These are phyloP conservation scores for Drosophila teissieri DNA, from an alignment of 1,140 invertebrate species.

Conservation along the genomic window DNA sequence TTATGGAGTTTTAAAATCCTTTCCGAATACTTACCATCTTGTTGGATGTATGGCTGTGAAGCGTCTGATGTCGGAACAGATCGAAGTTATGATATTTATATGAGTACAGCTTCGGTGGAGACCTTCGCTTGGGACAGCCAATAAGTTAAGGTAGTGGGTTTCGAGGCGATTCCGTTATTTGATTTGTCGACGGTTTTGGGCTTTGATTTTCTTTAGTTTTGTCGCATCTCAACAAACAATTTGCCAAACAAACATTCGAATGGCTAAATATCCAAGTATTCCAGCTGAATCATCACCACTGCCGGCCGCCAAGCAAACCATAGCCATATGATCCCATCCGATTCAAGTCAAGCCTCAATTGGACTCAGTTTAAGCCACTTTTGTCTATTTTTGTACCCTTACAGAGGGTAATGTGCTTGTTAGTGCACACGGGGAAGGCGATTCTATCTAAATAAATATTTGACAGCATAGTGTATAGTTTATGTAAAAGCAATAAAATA, in stretches of 20 bases:
- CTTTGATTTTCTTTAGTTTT: constrained; percentile 5
- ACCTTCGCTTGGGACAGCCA: constrained; percentile 52
- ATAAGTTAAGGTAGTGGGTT: constrained; percentile 60
- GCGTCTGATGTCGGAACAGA: constrained; percentile 52
- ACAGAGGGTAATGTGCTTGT: constrained; percentile 6
- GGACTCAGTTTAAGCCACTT: constrained; percentile 70
- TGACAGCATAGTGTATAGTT: constrained; percentile 3
- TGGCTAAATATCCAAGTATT: constrained; percentile 15
- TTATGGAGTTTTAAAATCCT: not conserved
- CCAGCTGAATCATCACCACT: constrained; percentile 64
- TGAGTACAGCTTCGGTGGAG: constrained; percentile 21
- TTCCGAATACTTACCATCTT: constrained; percentile 61
- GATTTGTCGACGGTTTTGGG: constrained; percentile 45
- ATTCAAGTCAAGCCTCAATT: constrained; percentile 54
- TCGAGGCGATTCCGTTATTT: constrained; percentile 69
- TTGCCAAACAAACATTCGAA: constrained; percentile 46
- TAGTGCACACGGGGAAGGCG: constrained; percentile 10
- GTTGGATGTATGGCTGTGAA: constrained; percentile 39
- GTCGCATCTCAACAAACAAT: constrained; percentile 70
- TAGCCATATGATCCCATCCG: constrained; percentile 37
- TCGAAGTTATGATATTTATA: constrained; percentile 60
- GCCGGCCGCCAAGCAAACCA: constrained; percentile 48
- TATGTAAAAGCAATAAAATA: not conserved
- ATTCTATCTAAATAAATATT: constrained; percentile 7
- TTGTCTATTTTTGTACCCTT: constrained; percentile 36